phyloP scores from a whole-genome alignment of 2,888 invertebrate species.

The Mythimna loreyi region DNA sequence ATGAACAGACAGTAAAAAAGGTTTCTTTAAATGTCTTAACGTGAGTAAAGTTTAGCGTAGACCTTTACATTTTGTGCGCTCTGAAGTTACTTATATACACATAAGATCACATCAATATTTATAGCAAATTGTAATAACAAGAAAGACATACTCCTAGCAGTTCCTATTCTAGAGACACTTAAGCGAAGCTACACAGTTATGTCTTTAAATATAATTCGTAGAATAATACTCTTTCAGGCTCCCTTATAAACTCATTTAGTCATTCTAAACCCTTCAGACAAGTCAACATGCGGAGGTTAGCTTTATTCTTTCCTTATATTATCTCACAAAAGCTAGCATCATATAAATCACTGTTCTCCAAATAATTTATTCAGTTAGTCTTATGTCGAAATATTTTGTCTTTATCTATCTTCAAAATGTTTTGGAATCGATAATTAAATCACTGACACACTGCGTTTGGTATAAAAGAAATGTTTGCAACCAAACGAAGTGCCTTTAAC shows the following conservation, averaged over 20 bases:
- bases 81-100: neutral
- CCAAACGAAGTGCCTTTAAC: too few relatives aligned
- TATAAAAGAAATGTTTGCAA: too few relatives aligned
- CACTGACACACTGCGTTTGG: too few relatives aligned
- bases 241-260: neutral
- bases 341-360: neutral
- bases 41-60: too few relatives aligned
- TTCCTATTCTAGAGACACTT: conserved; percentile 7
- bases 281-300: neutral
- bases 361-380: too few relatives aligned
- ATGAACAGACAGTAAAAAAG: too few relatives aligned
- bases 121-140: neutral
- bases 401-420: too few relatives aligned
- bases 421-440: too few relatives aligned
- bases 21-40: too few relatives aligned
- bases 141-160: conserved; percentile 4
- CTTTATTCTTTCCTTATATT: neutral
- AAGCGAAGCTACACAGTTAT: conserved; percentile 35
- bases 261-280: neutral
- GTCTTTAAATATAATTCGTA: conserved; percentile 37
- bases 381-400: too few relatives aligned
- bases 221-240: conserved; percentile 37
- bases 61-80: conserved; percentile 15
- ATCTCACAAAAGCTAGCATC: conserved; percentile 5
- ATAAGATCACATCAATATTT: neutral